A percentile compares a stretch with the other conserved stretches of the same genome.
phyloP scores from a whole-genome alignment of 1,140 invertebrate species.

The Coptotermes formosanus region DNA sequence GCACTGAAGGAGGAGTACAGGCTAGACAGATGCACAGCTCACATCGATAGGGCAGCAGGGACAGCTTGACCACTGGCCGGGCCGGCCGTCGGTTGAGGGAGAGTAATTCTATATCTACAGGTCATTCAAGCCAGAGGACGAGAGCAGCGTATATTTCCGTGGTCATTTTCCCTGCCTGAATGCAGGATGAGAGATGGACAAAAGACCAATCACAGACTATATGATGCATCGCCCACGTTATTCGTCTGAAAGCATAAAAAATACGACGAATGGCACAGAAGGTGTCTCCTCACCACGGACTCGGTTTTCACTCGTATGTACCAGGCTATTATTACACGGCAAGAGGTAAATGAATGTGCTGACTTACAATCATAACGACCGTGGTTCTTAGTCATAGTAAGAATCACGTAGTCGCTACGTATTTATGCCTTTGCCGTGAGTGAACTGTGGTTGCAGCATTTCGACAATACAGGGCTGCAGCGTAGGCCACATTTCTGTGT shows the following conservation, averaged over 20 bases:
- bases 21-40: neutral
- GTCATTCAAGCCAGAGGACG: neutral
- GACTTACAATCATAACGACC: neutral
- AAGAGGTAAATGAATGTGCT: neutral
- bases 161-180: neutral
- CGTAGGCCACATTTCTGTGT: too few species aligned
- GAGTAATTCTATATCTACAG: neutral
- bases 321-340: neutral
- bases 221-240: neutral
- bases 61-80: neutral
- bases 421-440: neutral
- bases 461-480: neutral
- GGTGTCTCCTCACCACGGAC: neutral
- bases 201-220: neutral
- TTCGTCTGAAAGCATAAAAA: neutral
- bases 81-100: neutral
- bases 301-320: neutral
- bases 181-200: neutral
- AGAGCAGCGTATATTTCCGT: neutral
- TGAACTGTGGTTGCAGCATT: neutral
- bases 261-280: neutral
- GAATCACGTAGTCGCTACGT: neutral
- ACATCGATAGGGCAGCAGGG: neutral
- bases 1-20: neutral
- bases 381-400: neutral